Conservation (phyloP, 2,888 invertebrate genomes). For the Callimorpha dominula region DNA sequence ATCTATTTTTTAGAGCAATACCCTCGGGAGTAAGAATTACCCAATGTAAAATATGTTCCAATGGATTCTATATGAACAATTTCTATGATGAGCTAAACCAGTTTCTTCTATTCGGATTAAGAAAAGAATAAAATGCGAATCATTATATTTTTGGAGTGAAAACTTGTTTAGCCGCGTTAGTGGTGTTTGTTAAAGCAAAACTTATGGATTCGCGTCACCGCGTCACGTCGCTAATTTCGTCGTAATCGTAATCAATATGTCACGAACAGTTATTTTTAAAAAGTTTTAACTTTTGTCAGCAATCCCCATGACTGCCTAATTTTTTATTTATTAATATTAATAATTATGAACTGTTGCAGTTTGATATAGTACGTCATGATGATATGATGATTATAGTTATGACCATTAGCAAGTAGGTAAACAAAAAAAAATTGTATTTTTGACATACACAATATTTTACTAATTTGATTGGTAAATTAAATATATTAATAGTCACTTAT, state of each 20-base stretch:
- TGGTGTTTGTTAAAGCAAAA: no score
- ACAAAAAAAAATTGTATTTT: neutral
- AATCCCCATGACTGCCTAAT: no score
- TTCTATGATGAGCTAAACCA: neutral
- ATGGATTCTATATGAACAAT: neutral
- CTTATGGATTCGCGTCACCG: no score
- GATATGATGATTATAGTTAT: neutral
- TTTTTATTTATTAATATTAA: neutral
- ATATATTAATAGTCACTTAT: neutral
- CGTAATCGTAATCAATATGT: no score
- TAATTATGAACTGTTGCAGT: neutral
- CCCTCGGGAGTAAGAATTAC: neutral
- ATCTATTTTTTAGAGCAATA: neutral
- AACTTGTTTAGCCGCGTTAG: no score
- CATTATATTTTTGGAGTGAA: no score
- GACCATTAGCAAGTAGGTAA: neutral
- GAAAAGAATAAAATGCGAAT: no score
- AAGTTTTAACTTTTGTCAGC: no score
- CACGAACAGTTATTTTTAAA: no score
- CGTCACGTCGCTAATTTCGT: no score
- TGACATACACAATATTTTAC: neutral
- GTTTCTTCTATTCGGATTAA: no score
- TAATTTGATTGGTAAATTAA: neutral
- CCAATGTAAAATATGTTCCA: no score
- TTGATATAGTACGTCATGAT: neutral